Conservation (phyloP, 2,888 invertebrate genomes). For the Cantharis lateralis region DNA sequence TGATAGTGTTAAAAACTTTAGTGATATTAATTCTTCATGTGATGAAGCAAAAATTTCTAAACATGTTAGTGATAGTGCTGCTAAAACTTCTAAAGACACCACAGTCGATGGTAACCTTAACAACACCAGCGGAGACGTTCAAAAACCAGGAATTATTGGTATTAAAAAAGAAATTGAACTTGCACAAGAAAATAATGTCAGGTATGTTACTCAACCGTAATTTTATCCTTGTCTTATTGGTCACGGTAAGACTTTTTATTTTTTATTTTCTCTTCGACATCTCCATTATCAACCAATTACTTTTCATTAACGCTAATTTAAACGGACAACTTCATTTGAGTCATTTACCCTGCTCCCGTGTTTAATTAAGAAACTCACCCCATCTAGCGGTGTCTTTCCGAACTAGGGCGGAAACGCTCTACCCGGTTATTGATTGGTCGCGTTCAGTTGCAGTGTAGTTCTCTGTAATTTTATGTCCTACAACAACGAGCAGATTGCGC, state of each 20-base stretch:
- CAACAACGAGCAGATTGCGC: neutral
- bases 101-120: constrained; percentile 19
- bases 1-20: constrained; percentile 36
- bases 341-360: neutral
- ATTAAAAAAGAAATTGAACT: constrained; percentile 24
- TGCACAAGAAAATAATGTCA: constrained; percentile 23
- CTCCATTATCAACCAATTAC: neutral
- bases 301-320: neutral
- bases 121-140: neutral
- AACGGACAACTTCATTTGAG: neutral
- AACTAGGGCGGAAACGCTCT: neutral
- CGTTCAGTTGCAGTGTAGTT: neutral
- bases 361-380: neutral
- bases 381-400: neutral
- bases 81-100: constrained; percentile 13
- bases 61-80: constrained; percentile 5
- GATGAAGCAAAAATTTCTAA: constrained; percentile 11
- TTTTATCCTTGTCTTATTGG: neutral
- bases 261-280: neutral
- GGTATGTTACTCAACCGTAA: constrained; percentile 13
- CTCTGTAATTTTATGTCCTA: neutral
- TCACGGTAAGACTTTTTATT: neutral
- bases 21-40: constrained; percentile 37
- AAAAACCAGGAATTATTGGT: constrained; percentile 12
- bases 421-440: neutral